A percentile compares a stretch with the other conserved stretches of the same genome.
phyloP scores from a whole-genome alignment of 2,888 invertebrate species.

The Periphyllus acericola region DNA sequence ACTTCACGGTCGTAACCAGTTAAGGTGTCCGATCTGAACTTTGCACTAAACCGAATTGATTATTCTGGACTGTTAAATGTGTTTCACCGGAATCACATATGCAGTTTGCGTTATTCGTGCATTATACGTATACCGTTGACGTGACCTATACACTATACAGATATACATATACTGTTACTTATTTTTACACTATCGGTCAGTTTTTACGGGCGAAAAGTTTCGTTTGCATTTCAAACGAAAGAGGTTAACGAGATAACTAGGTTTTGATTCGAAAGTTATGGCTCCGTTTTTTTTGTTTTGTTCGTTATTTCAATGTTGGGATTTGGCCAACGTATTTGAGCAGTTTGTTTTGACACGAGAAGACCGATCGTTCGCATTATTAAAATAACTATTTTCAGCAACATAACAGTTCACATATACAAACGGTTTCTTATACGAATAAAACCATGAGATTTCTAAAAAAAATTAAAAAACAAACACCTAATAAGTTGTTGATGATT shows the following conservation, averaged over 20 bases:
- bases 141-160: no score
- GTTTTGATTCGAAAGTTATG: background rate
- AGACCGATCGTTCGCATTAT: conserved; percentile 18
- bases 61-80: background rate
- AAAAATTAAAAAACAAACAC: background rate
- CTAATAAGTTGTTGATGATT: no score
- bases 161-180: no score
- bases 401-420: background rate
- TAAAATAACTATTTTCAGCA: background rate
- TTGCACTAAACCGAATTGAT: background rate
- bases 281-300: background rate
- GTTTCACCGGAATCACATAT: background rate
- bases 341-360: conserved; percentile 9
- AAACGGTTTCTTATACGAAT: background rate
- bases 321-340: background rate
- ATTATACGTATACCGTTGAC: no score
- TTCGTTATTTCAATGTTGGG: background rate
- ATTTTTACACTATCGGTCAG: background rate
- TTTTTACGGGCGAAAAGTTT: background rate
- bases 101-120: background rate
- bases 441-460: background rate
- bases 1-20: background rate
- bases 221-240: background rate
- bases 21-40: background rate
- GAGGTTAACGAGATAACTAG: background rate